Evolutionary conservation across 2,888 invertebrate species (phyloP), one percentile per base, ranked within the genome.

Genomic region (Mesorhabditis sp.): DNA sequence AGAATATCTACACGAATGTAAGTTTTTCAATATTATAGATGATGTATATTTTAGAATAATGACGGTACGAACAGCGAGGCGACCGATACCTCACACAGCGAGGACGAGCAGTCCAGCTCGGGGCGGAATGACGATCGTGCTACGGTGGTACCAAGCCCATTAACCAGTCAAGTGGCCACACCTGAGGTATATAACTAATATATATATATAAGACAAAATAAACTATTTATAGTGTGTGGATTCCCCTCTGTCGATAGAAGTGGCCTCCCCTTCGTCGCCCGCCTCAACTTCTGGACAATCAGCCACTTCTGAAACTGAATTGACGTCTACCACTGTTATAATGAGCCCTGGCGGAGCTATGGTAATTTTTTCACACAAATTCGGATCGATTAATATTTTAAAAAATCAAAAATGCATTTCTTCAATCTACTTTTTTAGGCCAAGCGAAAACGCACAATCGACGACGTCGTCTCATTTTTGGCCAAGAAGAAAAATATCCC

Each of bases 381-480:
- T 28, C 28, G 28, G 28, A 28, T 28, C 28, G 28, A 28, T 28
- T 28, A 28, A 28, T 28, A 28, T 28, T 28, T 28, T 28, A 28
- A 1, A 28, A 28, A 28, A 28, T 28, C 28, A 2, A 28, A 28
- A 28, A 28, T 28, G 28, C 28, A 28, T 28, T 28, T 28, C 28
- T 28, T 28, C 28, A 28, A 7, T 1, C 15, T 28, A 6, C 41
- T 44, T 65, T 65, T 68, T 15, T 63, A 68, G 68, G 45, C 50
- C 43, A 68, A 68, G n/a, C 65, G 68, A 4, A 45, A 64, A 41
- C 68, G 68, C 43, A 65, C 68, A n/a, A 65, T 68, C 65, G 45
- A 68, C 68, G 65, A 68, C 28, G 65, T 68, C 43, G 65, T 68
- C 43, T 68, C 68, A 3, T 68, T 65, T 42, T 63, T 68, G n/a